Evolutionary conservation across 1,140 invertebrate species (phyloP).

Genomic region (Drosophila pseudoananassae): DNA sequence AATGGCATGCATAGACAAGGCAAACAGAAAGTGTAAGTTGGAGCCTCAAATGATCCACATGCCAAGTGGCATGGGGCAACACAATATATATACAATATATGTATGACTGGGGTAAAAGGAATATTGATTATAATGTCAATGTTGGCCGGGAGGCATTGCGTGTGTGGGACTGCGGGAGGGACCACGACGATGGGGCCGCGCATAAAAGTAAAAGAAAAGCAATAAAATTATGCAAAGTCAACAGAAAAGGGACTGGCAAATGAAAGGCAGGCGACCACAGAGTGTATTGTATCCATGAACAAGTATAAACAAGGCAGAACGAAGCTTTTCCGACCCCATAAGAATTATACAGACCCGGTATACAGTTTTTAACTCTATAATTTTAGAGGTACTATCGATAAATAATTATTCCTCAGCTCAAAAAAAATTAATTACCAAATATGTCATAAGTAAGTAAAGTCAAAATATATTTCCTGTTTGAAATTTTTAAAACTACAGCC

Average conservation of each 20-base stretch:
- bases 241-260: slow-evolving; percentile 70
- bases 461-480: neutral
- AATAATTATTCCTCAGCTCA: too few species aligned
- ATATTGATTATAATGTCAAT: slow-evolving; percentile 83
- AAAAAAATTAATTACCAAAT: too few species aligned
- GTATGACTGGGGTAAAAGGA: slow-evolving; percentile 60
- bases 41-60: neutral
- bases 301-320: neutral
- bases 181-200: slow-evolving; percentile 6
- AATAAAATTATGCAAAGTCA: slow-evolving; percentile 83
- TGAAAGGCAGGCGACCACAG: slow-evolving; percentile 50
- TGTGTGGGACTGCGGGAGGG: neutral
- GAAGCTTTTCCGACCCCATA: neutral
- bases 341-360: neutral
- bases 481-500: neutral
- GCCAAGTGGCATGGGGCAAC: neutral
- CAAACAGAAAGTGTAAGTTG: slow-evolving; percentile 2
- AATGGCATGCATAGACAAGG: slow-evolving; percentile 1
- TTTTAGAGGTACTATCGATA: too few species aligned
- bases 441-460: too few species aligned
- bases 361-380: neutral
- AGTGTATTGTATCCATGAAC: neutral
- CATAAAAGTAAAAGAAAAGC: slow-evolving; percentile 83
- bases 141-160: slow-evolving; percentile 37
- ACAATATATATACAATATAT: slow-evolving; percentile 4